A percentile compares a stretch with the other conserved stretches of the same genome.
phyloP scores from a whole-genome alignment of 2,888 invertebrate species.

The Nemurella pictetii region DNA sequence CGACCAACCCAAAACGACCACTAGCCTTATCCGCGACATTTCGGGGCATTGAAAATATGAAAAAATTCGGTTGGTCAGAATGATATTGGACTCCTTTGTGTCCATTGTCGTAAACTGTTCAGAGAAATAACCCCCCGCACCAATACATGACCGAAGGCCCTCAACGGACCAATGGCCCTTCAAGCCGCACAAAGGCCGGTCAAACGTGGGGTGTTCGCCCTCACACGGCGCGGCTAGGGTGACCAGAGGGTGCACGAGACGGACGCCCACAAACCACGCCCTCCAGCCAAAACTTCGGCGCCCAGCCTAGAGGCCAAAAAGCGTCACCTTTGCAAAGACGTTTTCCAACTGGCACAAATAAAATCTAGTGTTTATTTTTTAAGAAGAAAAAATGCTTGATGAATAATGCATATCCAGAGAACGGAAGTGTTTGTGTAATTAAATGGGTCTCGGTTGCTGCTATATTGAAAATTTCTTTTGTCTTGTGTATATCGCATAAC shows the following conservation, averaged over 20 bases:
- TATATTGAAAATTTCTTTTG: neutral
- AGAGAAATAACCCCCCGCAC: neutral
- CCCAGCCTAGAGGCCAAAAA: neutral
- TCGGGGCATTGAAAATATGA: no score
- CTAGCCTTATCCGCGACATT: no score
- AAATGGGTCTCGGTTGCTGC: neutral
- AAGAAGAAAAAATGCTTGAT: neutral
- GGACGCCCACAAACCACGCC: conserved; percentile 22
- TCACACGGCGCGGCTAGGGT: conserved; percentile 7
- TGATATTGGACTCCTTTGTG: neutral
- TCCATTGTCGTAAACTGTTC: neutral
- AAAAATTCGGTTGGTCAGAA: neutral
- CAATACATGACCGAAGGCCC: conserved; percentile 12
- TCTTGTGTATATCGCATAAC: neutral
- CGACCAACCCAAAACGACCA: no score
- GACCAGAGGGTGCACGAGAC: neutral
- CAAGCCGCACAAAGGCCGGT: neutral
- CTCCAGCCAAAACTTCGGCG: neutral
- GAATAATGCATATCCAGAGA: neutral
- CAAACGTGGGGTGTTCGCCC: neutral
- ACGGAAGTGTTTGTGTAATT: neutral
- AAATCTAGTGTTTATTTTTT: neutral
- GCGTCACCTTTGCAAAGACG: neutral
- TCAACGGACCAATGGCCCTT: conserved; percentile 2
- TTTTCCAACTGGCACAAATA: neutral